These are phyloP conservation scores for Scortum barcoo DNA, from an alignment of 2,113 vertebrate genomes.

Conservation along the genomic window DNA sequence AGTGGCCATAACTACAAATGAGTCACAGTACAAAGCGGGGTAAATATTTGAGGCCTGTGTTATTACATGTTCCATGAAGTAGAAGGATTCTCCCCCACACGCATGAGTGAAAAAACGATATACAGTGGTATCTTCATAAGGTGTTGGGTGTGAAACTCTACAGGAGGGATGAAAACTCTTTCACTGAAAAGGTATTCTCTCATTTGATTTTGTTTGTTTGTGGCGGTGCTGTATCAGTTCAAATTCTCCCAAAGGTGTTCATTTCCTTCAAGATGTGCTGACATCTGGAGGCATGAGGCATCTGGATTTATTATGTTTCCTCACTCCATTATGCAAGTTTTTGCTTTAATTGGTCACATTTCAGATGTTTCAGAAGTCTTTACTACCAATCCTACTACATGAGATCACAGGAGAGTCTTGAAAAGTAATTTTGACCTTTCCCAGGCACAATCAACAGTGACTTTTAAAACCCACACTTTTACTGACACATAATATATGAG, in stretches of 20 bases:
- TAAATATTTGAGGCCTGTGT: constrained; percentile 16
- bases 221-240: background rate
- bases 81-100: background rate
- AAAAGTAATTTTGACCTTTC: background rate
- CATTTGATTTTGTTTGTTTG: background rate
- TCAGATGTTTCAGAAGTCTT: background rate
- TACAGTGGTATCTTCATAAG: background rate
- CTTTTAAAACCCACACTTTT: background rate
- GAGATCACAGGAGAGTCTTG: background rate
- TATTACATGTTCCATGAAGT: background rate
- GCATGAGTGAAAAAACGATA: background rate
- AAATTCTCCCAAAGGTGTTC: background rate
- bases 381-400: background rate
- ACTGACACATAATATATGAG: background rate
- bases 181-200: background rate
- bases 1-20: background rate
- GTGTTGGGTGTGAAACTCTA: background rate
- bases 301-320: background rate
- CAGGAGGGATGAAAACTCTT: background rate
- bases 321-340: background rate
- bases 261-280: background rate
- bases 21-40: constrained; percentile 16
- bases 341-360: background rate
- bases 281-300: background rate
- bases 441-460: background rate